Conservation (phyloP, 2,113 vertebrate genomes). For the Plecotus auritus region DNA sequence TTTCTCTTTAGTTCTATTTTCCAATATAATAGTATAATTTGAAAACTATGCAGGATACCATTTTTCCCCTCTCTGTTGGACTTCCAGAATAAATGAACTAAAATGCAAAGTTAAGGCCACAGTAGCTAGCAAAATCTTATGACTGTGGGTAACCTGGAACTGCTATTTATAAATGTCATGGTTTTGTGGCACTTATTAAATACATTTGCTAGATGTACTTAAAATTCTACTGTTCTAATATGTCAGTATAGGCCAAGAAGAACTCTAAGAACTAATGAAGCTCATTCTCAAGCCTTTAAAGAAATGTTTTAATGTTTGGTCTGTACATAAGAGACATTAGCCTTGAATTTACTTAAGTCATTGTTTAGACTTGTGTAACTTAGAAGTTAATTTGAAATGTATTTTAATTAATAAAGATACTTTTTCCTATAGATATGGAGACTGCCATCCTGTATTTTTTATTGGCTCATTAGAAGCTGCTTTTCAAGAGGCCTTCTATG, state of each 20-base stretch:
- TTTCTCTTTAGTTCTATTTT: conserved; percentile 44
- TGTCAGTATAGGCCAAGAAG: not conserved
- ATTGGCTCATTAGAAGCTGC: conserved; percentile 98
- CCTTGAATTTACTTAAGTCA: not conserved
- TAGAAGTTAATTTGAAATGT: conserved; percentile 47
- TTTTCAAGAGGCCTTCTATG: conserved; percentile 99
- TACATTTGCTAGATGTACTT: not conserved
- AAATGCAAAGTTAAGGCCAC: conserved; percentile 37
- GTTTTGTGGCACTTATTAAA: conserved; percentile 30
- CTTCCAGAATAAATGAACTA: conserved; percentile 31
- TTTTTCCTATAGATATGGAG: conserved; percentile 91
- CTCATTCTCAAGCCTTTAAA: not conserved
- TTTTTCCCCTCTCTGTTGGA: not conserved
- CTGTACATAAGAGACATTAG: not conserved
- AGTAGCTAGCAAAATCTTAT: conserved; percentile 10
- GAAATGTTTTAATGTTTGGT: conserved; percentile 22
- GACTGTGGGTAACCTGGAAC: not conserved
- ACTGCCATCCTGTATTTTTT: conserved; percentile 98
- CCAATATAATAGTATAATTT: not conserved
- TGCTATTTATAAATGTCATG: conserved; percentile 6
- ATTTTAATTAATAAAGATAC: conserved; percentile 48
- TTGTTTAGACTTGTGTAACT: conserved; percentile 34
- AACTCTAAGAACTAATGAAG: conserved; percentile 9
- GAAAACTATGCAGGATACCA: not conserved
- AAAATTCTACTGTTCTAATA: conserved; percentile 18